Conservation (phyloP, 2,113 vertebrate genomes). For the Cyprichromis sp. region DNA sequence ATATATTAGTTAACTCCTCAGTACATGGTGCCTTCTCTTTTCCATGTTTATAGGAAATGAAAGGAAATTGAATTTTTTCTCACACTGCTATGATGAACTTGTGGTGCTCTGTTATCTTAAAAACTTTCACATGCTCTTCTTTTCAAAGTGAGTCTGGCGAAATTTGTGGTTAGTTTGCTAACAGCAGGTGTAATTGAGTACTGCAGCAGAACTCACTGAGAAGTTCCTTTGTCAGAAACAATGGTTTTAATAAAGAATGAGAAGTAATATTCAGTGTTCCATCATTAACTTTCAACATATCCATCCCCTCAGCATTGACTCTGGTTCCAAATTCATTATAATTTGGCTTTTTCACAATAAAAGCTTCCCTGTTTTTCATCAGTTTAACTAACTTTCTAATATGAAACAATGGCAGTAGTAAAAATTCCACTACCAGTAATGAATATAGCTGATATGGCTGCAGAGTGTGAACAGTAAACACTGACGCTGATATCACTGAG, state of each 20-base stretch:
- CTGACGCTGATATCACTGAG: background rate
- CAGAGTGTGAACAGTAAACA: background rate
- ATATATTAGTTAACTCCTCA: background rate
- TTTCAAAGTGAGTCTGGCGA: background rate
- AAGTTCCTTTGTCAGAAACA: background rate
- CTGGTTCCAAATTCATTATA: background rate
- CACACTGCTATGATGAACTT: background rate
- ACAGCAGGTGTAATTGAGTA: background rate
- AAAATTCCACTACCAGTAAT: background rate
- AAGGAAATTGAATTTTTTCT: background rate
- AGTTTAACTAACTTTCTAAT: background rate
- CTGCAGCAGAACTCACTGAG: background rate
- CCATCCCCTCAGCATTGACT: background rate
- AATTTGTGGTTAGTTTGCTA: background rate
- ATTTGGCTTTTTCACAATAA: background rate
- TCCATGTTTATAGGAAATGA: background rate
- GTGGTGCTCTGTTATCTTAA: background rate
- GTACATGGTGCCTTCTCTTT: background rate
- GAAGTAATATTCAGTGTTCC: background rate
- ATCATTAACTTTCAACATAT: background rate
- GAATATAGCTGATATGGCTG: background rate
- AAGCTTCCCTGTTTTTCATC: background rate
- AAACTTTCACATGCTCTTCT: background rate
- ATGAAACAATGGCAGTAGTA: background rate
- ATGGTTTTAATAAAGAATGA: background rate